Percentiles rank a stretch among this genome's conserved stretches.
phyloP scores from a whole-genome alignment of 1,140 invertebrate species.

The Harpegnathos saltator region DNA sequence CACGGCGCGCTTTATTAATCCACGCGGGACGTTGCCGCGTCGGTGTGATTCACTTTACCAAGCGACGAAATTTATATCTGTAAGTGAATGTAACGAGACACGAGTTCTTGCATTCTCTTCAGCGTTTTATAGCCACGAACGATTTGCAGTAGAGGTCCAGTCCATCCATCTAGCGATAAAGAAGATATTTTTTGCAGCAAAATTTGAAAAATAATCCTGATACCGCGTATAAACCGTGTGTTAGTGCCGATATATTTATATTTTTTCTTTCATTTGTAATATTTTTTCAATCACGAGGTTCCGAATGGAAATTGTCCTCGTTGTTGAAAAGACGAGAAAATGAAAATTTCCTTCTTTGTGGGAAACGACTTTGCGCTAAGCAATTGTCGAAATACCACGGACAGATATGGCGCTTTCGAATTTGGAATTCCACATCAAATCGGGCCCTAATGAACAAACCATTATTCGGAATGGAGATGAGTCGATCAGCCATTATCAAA shows the following conservation, averaged over 20 bases:
- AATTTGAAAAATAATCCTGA: too few relatives aligned
- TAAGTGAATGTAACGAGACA: neutral
- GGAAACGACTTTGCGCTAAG: neutral
- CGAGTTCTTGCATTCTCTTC: neutral
- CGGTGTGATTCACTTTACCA: slow-evolving; percentile 13
- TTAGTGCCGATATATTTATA: too few relatives aligned
- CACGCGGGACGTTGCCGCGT: neutral
- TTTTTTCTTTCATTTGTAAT: too few relatives aligned
- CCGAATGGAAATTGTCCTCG: too few relatives aligned
- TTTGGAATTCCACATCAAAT: slow-evolving; percentile 51
- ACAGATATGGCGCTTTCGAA: slow-evolving; percentile 15
- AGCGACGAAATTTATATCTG: slow-evolving; percentile 14
- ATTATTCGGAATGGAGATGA: slow-evolving; percentile 62
- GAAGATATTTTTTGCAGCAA: too few relatives aligned
- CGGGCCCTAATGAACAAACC: slow-evolving; percentile 60
- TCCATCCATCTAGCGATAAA: too few relatives aligned
- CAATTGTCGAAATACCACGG: slow-evolving; percentile 60
- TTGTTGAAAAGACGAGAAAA: neutral
- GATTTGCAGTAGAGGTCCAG: neutral
- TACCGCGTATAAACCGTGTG: too few relatives aligned
- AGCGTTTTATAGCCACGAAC: neutral
- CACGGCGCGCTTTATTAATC: slow-evolving; percentile 39
- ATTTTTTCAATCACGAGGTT: too few relatives aligned
- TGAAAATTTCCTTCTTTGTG: slow-evolving; percentile 4
- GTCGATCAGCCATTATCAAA: slow-evolving; percentile 49